Conservation (phyloP, 1,140 invertebrate genomes). For the Vanessa tameamea region DNA sequence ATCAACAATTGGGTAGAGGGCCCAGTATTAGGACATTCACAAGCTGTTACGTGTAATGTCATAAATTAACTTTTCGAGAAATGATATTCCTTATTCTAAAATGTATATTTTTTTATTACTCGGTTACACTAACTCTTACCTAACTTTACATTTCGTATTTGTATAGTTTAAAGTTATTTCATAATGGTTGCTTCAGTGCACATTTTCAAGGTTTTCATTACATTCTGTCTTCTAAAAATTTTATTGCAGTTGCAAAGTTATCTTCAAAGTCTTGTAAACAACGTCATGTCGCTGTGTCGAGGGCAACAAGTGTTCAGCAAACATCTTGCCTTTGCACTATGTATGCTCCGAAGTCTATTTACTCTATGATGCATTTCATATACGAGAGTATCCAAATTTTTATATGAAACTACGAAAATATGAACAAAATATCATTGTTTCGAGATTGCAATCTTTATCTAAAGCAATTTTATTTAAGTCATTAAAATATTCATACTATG, state of each 20-base stretch:
- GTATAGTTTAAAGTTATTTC: background rate
- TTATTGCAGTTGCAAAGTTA: conserved; percentile 42
- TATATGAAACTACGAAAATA: conserved; percentile 17
- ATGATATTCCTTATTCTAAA: too few species aligned
- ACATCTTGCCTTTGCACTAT: conserved; percentile 30
- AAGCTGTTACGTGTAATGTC: too few species aligned
- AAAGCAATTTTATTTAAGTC: background rate
- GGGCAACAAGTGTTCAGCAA: conserved; percentile 61
- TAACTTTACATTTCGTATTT: background rate
- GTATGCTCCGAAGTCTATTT: conserved; percentile 26
- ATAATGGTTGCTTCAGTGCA: background rate
- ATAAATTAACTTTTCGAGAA: too few species aligned
- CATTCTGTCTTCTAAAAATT: conserved; percentile 22
- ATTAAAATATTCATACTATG: too few species aligned
- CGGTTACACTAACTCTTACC: too few species aligned
- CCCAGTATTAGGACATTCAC: too few species aligned
- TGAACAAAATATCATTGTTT: conserved; percentile 12
- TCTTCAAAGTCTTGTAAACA: conserved; percentile 47
- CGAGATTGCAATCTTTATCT: background rate
- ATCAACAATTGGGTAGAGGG: too few species aligned
- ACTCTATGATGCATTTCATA: conserved; percentile 25
- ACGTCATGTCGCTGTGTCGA: conserved; percentile 38
- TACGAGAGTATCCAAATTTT: conserved; percentile 21
- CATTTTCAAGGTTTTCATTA: conserved; percentile 2
- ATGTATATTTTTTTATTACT: too few species aligned